Conservation (phyloP, 64 coral and sea anemone species). For the Hydrozoanthus tunicans region DNA sequence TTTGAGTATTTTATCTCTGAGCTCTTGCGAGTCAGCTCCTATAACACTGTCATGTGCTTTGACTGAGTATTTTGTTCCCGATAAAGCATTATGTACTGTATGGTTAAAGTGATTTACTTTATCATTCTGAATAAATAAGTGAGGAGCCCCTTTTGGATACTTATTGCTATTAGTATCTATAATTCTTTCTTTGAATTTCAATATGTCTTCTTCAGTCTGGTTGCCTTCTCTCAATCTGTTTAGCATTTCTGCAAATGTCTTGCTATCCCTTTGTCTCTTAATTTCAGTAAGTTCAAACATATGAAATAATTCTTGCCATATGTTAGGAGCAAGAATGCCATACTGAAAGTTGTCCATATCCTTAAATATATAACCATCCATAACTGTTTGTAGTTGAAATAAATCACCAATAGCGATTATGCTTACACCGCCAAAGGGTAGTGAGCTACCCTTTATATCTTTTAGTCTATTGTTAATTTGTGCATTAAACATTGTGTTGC, state of each 20-base stretch:
- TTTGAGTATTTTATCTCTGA: constrained; percentile 19
- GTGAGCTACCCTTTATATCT: constrained; percentile 24
- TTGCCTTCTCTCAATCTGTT: constrained; percentile 33
- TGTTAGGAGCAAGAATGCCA: constrained; percentile 22
- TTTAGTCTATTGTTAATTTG: constrained; percentile 5
- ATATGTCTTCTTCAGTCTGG: neutral
- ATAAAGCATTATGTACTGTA: neutral
- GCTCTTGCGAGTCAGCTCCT: neutral
- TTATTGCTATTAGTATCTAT: neutral
- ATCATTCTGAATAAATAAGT: constrained; percentile 3
- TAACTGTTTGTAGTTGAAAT: constrained; percentile 13
- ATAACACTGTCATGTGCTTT: constrained; percentile 11
- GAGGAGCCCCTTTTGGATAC: neutral
- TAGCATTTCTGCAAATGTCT: neutral
- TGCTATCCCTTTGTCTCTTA: neutral
- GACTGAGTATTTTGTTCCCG: constrained; percentile 2
- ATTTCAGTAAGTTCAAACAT: constrained; percentile 17
- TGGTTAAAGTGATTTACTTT: constrained; percentile 21
- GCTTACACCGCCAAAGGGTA: constrained; percentile 18
- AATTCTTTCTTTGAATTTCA: neutral
- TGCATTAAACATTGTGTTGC: neutral
- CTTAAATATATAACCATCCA: constrained; percentile 21
- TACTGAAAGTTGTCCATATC: constrained; percentile 21
- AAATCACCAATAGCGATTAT: neutral
- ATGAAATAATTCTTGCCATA: constrained; percentile 24